Base-by-base conservation (phyloP, 1,140 invertebrate genomes). In the Drosophila grimshawi region DNA sequence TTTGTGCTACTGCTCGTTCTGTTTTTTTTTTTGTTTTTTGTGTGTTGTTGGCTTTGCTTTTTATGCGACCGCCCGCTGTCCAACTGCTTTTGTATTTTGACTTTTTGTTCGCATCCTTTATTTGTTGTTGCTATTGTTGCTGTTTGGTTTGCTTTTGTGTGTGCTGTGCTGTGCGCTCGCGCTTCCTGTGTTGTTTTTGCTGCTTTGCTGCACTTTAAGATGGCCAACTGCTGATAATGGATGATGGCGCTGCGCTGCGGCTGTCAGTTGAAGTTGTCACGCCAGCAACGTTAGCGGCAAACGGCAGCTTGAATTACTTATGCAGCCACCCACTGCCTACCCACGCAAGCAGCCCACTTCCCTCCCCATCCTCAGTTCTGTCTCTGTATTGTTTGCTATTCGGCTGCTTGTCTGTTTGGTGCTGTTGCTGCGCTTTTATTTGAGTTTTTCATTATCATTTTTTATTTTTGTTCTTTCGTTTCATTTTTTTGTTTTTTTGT, bases 231-330 rank as follows among this genome's bases (percentile, higher is more conserved):
- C 86, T 89, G 86, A 89, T 89, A 89, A 89, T 89, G 86, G 86
- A 89, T 90, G 86, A 90, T 88, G 85, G 80, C 85, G 68, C 85
- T 88, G 83, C 80, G 59, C 72, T 77, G 81, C 71, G 85, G 65
- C 83, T 89, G 86, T 89, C 86, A 90, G 86, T 89, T 89, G 86
- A 90, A 90, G 81, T 81, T 89, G 86, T 89, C 86, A 89, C 85
- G 80, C 83, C 73, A 73, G 78, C 79, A 86, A 80, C 82, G 59
- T 35, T 57, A 46, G 63, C 71, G 64, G 39, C 66, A 77, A 64
- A 19, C 73, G 68, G 81, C 83, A 90, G 85, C 83, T 88, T 88
- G 82, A 89, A 88, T 89, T 73, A 73, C 70, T 73, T 88, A 88
- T 89, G 69, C 73, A 62, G 51, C 30, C 52, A 39, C 33, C 70